phyloP scores from a whole-genome alignment of 2,888 invertebrate genomes.

The Tetrapedia diversipes region DNA sequence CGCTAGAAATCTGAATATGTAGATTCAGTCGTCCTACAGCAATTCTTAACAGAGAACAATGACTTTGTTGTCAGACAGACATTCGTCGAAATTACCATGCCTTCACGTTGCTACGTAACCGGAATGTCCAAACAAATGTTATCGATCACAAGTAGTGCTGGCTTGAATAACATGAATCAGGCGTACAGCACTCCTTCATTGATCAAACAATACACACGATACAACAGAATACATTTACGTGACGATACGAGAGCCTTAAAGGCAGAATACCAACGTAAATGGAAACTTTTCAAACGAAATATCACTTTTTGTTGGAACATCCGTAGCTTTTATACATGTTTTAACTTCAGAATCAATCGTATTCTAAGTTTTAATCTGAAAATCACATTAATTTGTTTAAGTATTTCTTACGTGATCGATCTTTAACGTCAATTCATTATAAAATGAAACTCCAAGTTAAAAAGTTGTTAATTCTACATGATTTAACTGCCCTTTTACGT shows the following conservation, averaged over 20 bases:
- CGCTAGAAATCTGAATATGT: no score
- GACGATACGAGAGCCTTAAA: not conserved
- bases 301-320: not conserved
- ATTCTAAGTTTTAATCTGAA: no score
- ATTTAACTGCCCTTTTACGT: no score
- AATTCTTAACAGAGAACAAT: conserved; percentile 13
- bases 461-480: no score
- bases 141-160: conserved; percentile 71
- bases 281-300: not conserved
- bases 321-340: no score
- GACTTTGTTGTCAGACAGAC: conserved; percentile 30
- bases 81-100: conserved; percentile 35
- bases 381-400: no score
- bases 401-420: no score
- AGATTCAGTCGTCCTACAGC: not conserved
- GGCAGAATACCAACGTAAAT: no score
- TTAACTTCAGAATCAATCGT: no score
- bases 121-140: conserved; percentile 77
- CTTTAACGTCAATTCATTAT: no score
- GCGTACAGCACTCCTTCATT: conserved; percentile 66
- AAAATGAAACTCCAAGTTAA: no score
- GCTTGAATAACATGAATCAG: conserved; percentile 47
- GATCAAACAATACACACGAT: conserved; percentile 72
- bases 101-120: conserved; percentile 76
- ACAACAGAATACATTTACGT: conserved; percentile 35